These are phyloP conservation scores for Boulengeromyrus knoepffleri DNA, from an alignment of 2,113 vertebrate genomes.

Conservation along the genomic window DNA sequence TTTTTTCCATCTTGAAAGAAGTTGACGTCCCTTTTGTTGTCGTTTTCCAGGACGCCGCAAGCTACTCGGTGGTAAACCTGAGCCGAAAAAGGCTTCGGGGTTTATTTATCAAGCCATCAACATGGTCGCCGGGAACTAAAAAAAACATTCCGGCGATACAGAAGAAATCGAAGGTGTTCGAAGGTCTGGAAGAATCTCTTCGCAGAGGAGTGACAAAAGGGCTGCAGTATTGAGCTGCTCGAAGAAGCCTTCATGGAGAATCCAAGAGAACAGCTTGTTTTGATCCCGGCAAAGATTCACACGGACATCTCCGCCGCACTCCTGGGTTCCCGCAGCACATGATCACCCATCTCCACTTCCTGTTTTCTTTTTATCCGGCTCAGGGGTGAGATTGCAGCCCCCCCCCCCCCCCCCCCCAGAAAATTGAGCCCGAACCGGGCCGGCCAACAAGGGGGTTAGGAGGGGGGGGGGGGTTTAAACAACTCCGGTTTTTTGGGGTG, in stretches of 20 bases:
- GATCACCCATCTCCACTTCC: background rate
- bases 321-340: background rate
- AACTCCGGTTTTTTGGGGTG: too few relatives aligned
- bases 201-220: background rate
- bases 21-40: background rate
- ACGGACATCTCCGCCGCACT: background rate
- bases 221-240: background rate
- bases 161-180: background rate
- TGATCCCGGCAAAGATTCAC: background rate
- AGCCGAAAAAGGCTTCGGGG: background rate
- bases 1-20: background rate
- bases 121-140: background rate
- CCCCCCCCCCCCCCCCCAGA: too few relatives aligned
- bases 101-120: background rate
- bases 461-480: too few relatives aligned
- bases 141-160: background rate
- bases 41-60: background rate
- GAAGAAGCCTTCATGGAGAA: background rate
- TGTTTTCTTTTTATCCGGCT: background rate
- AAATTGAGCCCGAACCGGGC: background rate
- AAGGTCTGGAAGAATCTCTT: background rate
- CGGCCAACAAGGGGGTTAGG: background rate
- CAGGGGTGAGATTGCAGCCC: background rate
- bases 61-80: background rate
- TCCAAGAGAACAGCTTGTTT: background rate